These are phyloP conservation scores for Zenarchopterus dispar DNA, from an alignment of 2,797 vertebrate genomes.

Conservation along the genomic window DNA sequence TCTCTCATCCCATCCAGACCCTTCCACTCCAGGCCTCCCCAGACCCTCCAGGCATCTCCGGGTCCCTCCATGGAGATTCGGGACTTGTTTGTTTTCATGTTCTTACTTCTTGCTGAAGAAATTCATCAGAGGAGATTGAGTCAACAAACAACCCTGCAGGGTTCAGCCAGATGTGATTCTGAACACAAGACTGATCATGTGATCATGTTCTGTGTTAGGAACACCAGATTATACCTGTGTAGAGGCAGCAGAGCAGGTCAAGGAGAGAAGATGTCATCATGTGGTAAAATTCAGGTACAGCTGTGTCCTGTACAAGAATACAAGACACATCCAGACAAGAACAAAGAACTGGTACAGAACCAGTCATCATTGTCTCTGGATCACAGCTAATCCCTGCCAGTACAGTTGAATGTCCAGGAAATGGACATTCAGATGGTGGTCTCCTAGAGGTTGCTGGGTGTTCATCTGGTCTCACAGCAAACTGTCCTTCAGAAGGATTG, in stretches of 20 bases:
- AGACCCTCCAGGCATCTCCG: too few relatives aligned
- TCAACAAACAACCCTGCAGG: constrained; percentile 55
- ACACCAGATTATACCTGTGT: not conserved
- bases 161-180: not conserved
- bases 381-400: too few relatives aligned
- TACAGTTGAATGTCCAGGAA: too few relatives aligned
- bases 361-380: too few relatives aligned
- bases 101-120: constrained; percentile 38
- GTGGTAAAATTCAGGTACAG: not conserved
- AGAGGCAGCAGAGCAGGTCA: not conserved
- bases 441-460: too few relatives aligned
- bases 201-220: not conserved
- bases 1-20: not conserved
- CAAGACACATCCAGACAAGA: too few relatives aligned
- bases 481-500: too few relatives aligned
- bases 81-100: constrained; percentile 36
- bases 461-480: too few relatives aligned
- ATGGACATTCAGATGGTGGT: too few relatives aligned
- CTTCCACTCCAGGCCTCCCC: too few relatives aligned
- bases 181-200: not conserved
- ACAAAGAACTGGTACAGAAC: too few relatives aligned
- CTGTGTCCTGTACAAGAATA: not conserved
- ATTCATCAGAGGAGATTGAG: constrained; percentile 28
- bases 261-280: not conserved
- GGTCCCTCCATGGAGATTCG: too few relatives aligned